Evolutionary conservation across 2,113 vertebrate genomes (phyloP), one percentile per base, ranked within the genome.

Genomic region (Etheostoma spectabile): DNA sequence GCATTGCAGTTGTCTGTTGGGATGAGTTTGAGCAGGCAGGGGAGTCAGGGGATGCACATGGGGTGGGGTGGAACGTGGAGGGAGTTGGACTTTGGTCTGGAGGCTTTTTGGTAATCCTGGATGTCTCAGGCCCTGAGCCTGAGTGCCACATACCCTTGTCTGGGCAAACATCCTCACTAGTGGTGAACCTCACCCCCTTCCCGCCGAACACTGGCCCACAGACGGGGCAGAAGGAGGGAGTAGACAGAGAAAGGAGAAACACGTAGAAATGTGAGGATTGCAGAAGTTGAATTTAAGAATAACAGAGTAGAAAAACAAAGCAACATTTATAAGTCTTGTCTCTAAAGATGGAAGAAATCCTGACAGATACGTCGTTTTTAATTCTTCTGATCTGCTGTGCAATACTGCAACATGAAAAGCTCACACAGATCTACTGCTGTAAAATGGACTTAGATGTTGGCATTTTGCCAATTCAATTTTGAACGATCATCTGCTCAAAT

Each of bases 121-220:
- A 65, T 71, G 78, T 89, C 84, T 93, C 90, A 93, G 91, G 79
- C 55, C 65, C 79, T 87, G 68, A 85, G 80, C 90, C 93, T 82
- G 72, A 86, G 76, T 84, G 88, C 57, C 93, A 99, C 98, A 84
- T 99, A 99, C 98, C 98, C 98, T 99, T 99, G 82, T 99, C 98
- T 93, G 98, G 98, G 97, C 96, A 99, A 96, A 97, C 96, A 94
- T 99, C 98, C 97, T 99, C 98, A 96, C 97, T 99, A 98, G 97
- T 96, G 94, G 97, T 98, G 97, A 97, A 99, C 95, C 98, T 97
- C 97, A 98, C 96, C 92, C 98, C 98, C 96, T 97, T 98, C 94
- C 97, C 98, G 97, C 96, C 96, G 96, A 99, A 98, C 91, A 99
- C 98, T 99, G 96, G 94, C 94, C 94, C 93, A 92, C 86, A 93